Evolutionary conservation across 2,888 invertebrate species (phyloP), one percentile per base, ranked within the genome.

Genomic region (Polietes domitor): DNA sequence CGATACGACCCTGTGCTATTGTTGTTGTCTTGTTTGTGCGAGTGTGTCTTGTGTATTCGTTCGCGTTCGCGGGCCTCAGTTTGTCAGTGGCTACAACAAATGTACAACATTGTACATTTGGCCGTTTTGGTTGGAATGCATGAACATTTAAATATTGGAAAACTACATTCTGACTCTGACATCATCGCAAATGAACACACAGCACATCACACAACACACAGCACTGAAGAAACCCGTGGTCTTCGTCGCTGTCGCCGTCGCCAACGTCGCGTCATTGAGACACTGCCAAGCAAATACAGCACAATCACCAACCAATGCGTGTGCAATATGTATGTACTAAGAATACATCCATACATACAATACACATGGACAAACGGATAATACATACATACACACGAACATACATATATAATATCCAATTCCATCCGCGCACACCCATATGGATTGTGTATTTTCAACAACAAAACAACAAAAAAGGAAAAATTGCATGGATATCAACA

Each of bases 121-220:
- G 24, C 41, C 58, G 73, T 43, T 71, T 50, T 65, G 19, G 37
- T 28, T 65, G 77, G 71, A 37, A 77, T 77, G 58, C 58, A 77
- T 72, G 32, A 77, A 53, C 37, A 77, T 77, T 72, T 71, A 77
- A 77, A 77, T 73, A 73, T 73, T 73, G 73, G 73, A 73, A 68
- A 76, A 65, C 53, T 76, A 76, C 76, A 76, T 76, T 75, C 63
- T 74, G 63, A 78, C 68, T 84, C 81, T 84, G 84, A 84, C 84
- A 84, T 84, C 84, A 84, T 81, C 84, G 37, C 24, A 17, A 68
- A 43, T 65, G 65, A 43, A 68, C 24, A 68, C 68, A 2, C 6
- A 26, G 63, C 17, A n/a, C 28, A 19, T 19, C n/a, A 50, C 50
- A 50, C 50, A 47, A 5, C n/a, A 47, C 5, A 53, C 21, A 53